Percentiles rank a stretch among this genome's conserved stretches.
Evolutionary conservation across 2,888 invertebrate genomes (phyloP).

Genomic region (Mantis religiosa): DNA sequence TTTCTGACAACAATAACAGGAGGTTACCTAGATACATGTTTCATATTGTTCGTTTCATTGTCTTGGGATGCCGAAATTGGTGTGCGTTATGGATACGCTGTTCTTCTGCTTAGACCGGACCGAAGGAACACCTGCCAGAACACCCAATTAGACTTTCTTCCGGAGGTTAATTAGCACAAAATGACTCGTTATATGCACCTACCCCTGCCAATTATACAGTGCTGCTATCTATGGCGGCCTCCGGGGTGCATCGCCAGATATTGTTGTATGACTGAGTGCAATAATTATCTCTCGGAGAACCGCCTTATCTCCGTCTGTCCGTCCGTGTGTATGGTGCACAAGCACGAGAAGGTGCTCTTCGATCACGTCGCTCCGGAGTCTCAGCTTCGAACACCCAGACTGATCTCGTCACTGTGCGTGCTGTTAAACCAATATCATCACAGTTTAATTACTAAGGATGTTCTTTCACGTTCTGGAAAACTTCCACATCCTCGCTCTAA

Average conservation of each 20-base stretch:
- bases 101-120: neutral
- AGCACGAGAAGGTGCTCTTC: neutral
- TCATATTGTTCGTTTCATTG: no score
- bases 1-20: no score
- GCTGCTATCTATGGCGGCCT: neutral
- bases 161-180: slow-evolving; percentile 2
- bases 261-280: neutral
- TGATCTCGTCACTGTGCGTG: no score
- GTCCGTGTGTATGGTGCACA: neutral
- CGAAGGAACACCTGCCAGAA: neutral
- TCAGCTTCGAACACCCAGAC: no score
- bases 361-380: neutral
- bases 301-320: neutral
- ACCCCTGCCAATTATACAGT: neutral
- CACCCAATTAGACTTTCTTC: slow-evolving; percentile 2
- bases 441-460: no score
- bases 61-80: no score
- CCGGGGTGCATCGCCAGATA: neutral
- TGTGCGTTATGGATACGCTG: neutral
- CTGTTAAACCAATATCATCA: no score
- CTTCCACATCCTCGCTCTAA: no score
- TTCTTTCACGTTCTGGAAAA: no score
- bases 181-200: slow-evolving; percentile 4
- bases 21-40: no score
- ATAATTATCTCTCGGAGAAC: neutral